Conservation (phyloP, 2,113 vertebrate species). For the Rostratula benghalensis region DNA sequence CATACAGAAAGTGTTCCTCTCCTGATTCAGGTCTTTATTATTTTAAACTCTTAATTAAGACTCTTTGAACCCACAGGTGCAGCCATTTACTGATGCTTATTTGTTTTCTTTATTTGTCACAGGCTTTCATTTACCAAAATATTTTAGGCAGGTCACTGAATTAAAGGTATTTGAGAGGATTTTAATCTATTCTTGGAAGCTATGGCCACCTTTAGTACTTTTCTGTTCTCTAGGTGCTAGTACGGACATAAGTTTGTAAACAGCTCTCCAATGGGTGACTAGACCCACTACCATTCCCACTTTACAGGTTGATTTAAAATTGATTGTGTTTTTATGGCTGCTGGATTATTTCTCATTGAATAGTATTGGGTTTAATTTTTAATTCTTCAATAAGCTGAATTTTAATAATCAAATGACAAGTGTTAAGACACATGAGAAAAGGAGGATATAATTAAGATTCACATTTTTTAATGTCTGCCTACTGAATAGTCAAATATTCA, state of each 20-base stretch:
- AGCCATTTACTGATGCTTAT: slow-evolving; percentile 31
- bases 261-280: neutral
- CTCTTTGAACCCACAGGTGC: slow-evolving; percentile 55
- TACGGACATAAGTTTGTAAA: neutral
- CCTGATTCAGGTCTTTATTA: slow-evolving; percentile 56
- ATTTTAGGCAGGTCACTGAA: neutral
- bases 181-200: neutral
- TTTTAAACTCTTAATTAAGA: slow-evolving; percentile 55
- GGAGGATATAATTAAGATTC: neutral
- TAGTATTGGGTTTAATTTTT: neutral
- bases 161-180: neutral
- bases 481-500: neutral
- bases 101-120: slow-evolving; percentile 55
- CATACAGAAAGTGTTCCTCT: slow-evolving; percentile 44
- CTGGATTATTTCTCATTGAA: neutral
- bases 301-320: neutral
- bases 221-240: neutral
- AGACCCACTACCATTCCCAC: neutral
- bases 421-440: neutral
- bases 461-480: neutral
- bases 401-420: neutral
- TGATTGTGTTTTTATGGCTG: neutral
- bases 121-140: slow-evolving; percentile 36
- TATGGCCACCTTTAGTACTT: neutral
- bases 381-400: neutral